These are phyloP conservation scores for Pagrus major DNA, from an alignment of 2,113 vertebrate genomes.

Conservation along the genomic window DNA sequence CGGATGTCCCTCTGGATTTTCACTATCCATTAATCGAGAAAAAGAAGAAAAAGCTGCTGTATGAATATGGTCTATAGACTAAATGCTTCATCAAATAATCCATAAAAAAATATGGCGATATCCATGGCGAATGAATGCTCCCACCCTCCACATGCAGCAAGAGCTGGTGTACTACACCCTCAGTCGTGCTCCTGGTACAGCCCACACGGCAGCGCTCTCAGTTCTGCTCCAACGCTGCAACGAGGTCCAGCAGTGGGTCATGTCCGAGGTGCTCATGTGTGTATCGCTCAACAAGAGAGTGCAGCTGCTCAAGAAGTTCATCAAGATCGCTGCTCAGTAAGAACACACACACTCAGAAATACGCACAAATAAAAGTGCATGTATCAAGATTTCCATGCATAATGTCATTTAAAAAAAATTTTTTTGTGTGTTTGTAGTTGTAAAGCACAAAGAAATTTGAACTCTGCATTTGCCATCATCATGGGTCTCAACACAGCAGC, in stretches of 20 bases:
- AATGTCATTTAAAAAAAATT: neutral
- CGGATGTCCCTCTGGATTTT: no score
- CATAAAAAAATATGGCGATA: neutral
- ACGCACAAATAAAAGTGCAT: neutral
- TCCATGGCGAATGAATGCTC: neutral
- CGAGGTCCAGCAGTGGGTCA: conserved; percentile 98
- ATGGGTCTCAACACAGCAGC: conserved; percentile 99
- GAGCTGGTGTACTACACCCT: conserved; percentile 97
- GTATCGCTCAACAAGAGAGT: conserved; percentile 94
- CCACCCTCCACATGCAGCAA: conserved; percentile 87
- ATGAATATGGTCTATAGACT: no score
- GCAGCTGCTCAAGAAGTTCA: conserved; percentile 98
- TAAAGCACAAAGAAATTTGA: conserved; percentile 97
- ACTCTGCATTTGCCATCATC: conserved; percentile 98
- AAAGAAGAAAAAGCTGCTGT: no score
- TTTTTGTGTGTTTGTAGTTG: conserved; percentile 84
- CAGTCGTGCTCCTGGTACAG: conserved; percentile 88
- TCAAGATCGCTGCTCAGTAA: conserved; percentile 99
- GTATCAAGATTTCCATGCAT: no score
- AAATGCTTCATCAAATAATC: neutral
- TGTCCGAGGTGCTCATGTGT: conserved; percentile 96
- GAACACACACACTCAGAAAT: conserved; percentile 60
- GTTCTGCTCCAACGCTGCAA: conserved; percentile 97
- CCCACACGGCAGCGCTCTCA: conserved; percentile 92
- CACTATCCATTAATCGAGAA: no score